Percentiles rank a stretch among this genome's conserved stretches.
phyloP scores from a whole-genome alignment of 2,797 vertebrate species.

The Melanotaenia boesemani region DNA sequence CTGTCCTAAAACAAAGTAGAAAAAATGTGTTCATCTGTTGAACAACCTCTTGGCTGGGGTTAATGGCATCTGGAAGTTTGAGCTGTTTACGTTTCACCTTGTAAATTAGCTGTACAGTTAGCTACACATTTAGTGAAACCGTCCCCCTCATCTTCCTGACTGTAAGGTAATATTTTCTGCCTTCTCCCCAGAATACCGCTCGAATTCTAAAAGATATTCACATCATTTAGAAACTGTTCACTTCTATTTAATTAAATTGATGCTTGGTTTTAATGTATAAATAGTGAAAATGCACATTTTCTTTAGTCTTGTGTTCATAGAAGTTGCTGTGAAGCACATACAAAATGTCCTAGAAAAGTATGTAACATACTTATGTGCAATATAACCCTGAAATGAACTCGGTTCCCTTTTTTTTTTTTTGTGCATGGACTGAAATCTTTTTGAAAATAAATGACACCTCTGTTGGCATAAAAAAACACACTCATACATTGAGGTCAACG shows the following conservation, averaged over 20 bases:
- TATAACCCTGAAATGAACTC: slow-evolving; percentile 27
- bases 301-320: slow-evolving; percentile 39
- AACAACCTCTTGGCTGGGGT: background rate
- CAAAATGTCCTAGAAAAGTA: slow-evolving; percentile 46
- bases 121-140: background rate
- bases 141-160: background rate
- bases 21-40: background rate
- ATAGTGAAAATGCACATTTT: slow-evolving; percentile 48
- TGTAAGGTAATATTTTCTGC: background rate
- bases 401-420: slow-evolving; percentile 8
- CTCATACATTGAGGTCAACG: slow-evolving; percentile 1
- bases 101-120: background rate
- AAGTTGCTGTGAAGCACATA: slow-evolving; percentile 39
- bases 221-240: slow-evolving; percentile 24
- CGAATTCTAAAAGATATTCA: slow-evolving; percentile 11
- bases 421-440: slow-evolving; percentile 3
- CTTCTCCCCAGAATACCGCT: slow-evolving; percentile 7
- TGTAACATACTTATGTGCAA: slow-evolving; percentile 55
- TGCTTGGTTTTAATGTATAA: slow-evolving; percentile 43
- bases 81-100: background rate
- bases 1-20: too few relatives aligned
- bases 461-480: slow-evolving; percentile 44
- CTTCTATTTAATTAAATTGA: slow-evolving; percentile 13
- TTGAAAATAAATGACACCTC: slow-evolving; percentile 9
- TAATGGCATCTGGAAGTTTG: background rate